phyloP scores from a whole-genome alignment of 2,888 invertebrate genomes.

The Phaonia tiefii region DNA sequence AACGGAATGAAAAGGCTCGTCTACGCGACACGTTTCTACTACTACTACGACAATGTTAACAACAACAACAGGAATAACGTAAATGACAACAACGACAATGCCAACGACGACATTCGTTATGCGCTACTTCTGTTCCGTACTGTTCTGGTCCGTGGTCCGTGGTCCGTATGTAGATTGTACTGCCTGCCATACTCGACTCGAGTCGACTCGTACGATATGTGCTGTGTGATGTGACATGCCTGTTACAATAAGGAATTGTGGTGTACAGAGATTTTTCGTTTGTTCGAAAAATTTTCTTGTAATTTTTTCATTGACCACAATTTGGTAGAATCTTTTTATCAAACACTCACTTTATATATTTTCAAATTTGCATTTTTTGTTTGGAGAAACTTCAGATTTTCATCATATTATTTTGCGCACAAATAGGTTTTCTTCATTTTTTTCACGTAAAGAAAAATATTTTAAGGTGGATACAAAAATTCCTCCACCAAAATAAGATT shows the following conservation, averaged over 20 bases:
- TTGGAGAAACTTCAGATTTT: conserved; percentile 31
- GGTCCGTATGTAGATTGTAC: conserved; percentile 2
- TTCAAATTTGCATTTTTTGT: conserved; percentile 41
- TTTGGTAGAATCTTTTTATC: conserved; percentile 31
- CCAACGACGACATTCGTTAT: conserved; percentile 63
- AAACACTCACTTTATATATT: background rate
- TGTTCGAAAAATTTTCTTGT: conserved; percentile 61
- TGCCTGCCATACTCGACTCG: conserved; percentile 6
- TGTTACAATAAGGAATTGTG: conserved; percentile 73
- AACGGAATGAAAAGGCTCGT: conserved; percentile 65
- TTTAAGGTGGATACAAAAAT: conserved; percentile 68
- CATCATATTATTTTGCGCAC: conserved; percentile 47
- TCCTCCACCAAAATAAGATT: conserved; percentile 63
- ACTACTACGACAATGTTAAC: conserved; percentile 56
- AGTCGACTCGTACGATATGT: conserved; percentile 5
- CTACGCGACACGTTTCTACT: conserved; percentile 65
- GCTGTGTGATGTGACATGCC: conserved; percentile 35
- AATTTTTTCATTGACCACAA: conserved; percentile 36
- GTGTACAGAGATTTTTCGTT: conserved; percentile 76
- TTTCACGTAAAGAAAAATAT: conserved; percentile 35
- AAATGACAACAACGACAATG: conserved; percentile 40
- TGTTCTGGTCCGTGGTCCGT: conserved; percentile 39
- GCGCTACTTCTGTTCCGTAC: conserved; percentile 54
- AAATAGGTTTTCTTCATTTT: conserved; percentile 29
- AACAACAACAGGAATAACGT: conserved; percentile 18